These are phyloP conservation scores for Scolopax mira DNA, from an alignment of 2,113 vertebrate genomes.

Conservation along the genomic window DNA sequence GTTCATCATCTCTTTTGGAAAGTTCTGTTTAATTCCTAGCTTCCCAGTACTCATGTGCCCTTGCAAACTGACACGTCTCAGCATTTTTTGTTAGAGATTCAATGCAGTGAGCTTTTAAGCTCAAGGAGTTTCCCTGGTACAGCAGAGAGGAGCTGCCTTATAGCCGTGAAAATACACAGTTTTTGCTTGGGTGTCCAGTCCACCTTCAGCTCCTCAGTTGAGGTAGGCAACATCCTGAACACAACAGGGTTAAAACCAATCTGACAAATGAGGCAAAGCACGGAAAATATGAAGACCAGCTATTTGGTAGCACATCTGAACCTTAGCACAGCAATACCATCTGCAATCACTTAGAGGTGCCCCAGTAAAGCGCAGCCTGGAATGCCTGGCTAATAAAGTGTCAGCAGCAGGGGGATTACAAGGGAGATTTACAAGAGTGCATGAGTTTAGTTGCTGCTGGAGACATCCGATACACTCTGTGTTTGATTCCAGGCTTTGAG, in stretches of 20 bases:
- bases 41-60: not conserved
- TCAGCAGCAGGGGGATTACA: slow-evolving; percentile 70
- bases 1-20: not conserved
- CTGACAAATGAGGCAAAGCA: slow-evolving; percentile 56
- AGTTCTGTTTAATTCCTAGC: not conserved
- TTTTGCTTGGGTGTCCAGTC: not conserved
- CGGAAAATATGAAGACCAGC: slow-evolving; percentile 69
- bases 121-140: not conserved
- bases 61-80: not conserved
- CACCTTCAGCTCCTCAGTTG: not conserved
- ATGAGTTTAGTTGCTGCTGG: slow-evolving; percentile 66
- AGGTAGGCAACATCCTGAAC: slow-evolving; percentile 9
- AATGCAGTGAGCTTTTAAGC: not conserved
- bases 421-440: slow-evolving; percentile 73
- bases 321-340: slow-evolving; percentile 55
- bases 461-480: slow-evolving; percentile 64
- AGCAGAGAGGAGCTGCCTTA: not conserved
- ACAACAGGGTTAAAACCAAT: slow-evolving; percentile 62
- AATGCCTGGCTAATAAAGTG: slow-evolving; percentile 75
- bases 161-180: not conserved
- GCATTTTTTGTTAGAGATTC: not conserved
- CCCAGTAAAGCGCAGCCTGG: slow-evolving; percentile 63
- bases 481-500: slow-evolving; percentile 62
- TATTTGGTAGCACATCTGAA: slow-evolving; percentile 66
- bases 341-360: slow-evolving; percentile 67